phyloP scores from a whole-genome alignment of 2,888 invertebrate genomes.

The Hypercompe scribonia region DNA sequence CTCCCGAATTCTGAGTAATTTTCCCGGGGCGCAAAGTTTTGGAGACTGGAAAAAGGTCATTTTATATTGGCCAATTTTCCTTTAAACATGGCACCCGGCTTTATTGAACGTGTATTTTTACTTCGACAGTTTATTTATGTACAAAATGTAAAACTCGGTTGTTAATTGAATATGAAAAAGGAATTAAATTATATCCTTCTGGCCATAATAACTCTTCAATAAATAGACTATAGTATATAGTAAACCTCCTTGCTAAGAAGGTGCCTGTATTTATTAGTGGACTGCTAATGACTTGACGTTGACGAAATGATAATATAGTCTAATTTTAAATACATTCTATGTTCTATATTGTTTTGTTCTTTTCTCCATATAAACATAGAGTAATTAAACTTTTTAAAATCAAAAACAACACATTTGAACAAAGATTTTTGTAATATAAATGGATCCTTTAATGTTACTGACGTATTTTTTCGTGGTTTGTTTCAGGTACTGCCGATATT shows the following conservation, averaged over 20 bases:
- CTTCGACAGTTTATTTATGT: slow-evolving; percentile 18
- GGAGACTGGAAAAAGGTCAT: slow-evolving; percentile 29
- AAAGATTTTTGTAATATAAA: background rate
- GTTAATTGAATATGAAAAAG: slow-evolving; percentile 9
- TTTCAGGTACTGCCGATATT: slow-evolving; percentile 35
- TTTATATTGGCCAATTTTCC: slow-evolving; percentile 57
- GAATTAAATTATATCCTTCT: background rate
- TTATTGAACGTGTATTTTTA: slow-evolving; percentile 18
- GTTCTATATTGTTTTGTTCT: background rate
- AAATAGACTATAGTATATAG: too few species aligned
- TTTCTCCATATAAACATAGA: background rate
- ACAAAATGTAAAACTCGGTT: background rate
- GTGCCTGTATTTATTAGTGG: too few species aligned
- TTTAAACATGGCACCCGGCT: slow-evolving; percentile 36
- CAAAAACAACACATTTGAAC: background rate
- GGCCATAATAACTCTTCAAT: background rate
- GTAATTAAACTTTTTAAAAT: background rate
- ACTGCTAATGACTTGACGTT: too few species aligned
- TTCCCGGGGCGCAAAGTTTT: background rate
- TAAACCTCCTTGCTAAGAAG: too few species aligned
- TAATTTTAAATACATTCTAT: too few species aligned
- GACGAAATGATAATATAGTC: too few species aligned
- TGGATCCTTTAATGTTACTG: background rate
- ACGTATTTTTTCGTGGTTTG: slow-evolving; percentile 21
- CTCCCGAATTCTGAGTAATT: slow-evolving; percentile 24